Conservation (phyloP, 2,113 vertebrate species). For the Neolamprologus sp. region DNA sequence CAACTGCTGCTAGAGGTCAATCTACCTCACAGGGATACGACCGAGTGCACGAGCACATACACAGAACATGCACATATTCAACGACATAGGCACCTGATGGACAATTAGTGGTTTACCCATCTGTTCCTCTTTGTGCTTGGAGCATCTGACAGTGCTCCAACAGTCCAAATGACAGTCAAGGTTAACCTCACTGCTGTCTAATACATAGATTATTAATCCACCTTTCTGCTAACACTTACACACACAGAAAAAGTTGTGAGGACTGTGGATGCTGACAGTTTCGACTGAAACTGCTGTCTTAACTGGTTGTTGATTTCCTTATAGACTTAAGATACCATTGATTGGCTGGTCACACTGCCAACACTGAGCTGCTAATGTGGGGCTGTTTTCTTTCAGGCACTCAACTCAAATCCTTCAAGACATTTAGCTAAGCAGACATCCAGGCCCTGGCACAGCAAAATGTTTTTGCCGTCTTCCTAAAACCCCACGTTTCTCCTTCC, state of each 20-base stretch:
- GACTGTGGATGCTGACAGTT: background rate
- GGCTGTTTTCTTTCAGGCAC: background rate
- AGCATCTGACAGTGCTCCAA: conserved; percentile 14
- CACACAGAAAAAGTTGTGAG: background rate
- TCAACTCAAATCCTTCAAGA: background rate
- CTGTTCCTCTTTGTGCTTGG: conserved; percentile 38
- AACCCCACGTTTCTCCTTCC: background rate
- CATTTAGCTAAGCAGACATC: background rate
- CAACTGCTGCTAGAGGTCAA: conserved; percentile 35
- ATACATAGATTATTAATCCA: background rate
- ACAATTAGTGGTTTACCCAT: conserved; percentile 52
- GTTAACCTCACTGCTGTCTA: conserved; percentile 10
- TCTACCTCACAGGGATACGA: background rate
- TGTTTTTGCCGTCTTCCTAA: conserved; percentile 3
- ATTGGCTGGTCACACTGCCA: conserved; percentile 10
- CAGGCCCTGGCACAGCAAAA: background rate
- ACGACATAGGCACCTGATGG: conserved; percentile 33
- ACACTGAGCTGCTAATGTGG: background rate
- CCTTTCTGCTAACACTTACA: background rate
- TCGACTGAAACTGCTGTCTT: background rate
- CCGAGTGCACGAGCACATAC: background rate
- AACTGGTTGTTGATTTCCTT: conserved; percentile 9
- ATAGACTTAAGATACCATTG: conserved; percentile 11
- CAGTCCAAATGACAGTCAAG: conserved; percentile 35
- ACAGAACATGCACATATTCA: background rate